These are phyloP conservation scores for Aselliscus stoliczkanus DNA, from an alignment of 2,797 vertebrate genomes.

Conservation along the genomic window DNA sequence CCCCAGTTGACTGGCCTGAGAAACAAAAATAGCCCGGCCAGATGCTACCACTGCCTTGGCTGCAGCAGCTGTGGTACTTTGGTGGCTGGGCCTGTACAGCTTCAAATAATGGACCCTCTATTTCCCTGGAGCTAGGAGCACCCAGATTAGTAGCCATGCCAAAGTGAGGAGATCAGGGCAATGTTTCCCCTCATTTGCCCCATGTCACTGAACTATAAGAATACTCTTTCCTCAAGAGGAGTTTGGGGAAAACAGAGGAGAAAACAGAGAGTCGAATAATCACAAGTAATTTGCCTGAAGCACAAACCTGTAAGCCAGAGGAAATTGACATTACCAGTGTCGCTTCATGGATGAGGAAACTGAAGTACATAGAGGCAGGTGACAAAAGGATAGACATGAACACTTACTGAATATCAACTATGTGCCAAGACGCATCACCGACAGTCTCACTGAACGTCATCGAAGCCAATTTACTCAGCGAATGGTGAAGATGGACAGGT, in stretches of 20 bases:
- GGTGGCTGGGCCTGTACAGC: not conserved
- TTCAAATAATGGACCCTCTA: not conserved
- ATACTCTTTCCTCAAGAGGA: not conserved
- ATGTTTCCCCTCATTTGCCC: not conserved
- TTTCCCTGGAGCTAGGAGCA: not conserved
- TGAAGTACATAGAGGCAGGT: not conserved
- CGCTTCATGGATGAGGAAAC: not conserved
- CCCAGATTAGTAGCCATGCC: not conserved
- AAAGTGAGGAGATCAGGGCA: not conserved
- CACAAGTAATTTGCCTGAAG: not conserved
- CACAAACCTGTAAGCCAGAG: not conserved
- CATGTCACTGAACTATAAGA: slow-evolving; percentile 2
- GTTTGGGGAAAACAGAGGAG: not conserved
- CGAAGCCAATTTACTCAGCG: slow-evolving; percentile 31
- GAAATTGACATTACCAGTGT: not conserved
- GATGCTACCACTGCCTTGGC: not conserved
- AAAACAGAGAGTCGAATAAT: not conserved
- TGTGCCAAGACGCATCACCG: not conserved
- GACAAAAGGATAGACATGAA: slow-evolving; percentile 37
- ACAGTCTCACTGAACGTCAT: slow-evolving; percentile 36
- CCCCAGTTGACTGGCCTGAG: not conserved
- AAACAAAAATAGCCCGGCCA: slow-evolving; percentile 7
- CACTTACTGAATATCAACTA: slow-evolving; percentile 20
- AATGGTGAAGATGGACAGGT: not conserved
- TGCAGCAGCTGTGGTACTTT: not conserved